Conservation (phyloP, 2,888 invertebrate genomes). For the Azorinus chamasolen region DNA sequence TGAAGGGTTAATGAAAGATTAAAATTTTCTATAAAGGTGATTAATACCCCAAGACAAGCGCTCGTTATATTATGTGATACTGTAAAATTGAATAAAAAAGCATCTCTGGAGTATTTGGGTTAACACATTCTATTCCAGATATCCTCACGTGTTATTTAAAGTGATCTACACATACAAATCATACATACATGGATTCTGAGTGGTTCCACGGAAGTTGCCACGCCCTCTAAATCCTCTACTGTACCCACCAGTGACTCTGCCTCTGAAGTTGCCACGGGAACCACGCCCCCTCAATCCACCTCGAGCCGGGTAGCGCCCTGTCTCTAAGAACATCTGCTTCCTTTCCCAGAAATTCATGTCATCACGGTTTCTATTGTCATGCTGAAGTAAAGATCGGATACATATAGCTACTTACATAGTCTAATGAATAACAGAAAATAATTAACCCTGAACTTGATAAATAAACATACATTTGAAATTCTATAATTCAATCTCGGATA, state of each 20-base stretch:
- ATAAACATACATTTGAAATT: not conserved
- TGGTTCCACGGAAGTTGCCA: constrained; percentile 5
- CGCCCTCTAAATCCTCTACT: constrained; percentile 2
- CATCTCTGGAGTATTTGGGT: no score
- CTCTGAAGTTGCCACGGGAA: not conserved
- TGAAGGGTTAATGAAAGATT: no score
- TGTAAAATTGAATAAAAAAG: no score
- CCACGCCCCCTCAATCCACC: constrained; percentile 2
- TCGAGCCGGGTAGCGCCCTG: constrained; percentile 37
- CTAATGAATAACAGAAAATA: not conserved
- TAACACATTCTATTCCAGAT: no score
- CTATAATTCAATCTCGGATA: not conserved
- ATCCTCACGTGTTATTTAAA: no score
- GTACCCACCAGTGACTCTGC: not conserved
- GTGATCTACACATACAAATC: no score
- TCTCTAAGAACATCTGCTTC: constrained; percentile 50
- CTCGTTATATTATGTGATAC: no score
- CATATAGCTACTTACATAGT: no score
- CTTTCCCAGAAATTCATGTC: constrained; percentile 63
- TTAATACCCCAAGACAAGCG: no score
- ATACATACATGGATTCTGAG: no score
- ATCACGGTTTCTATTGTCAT: constrained; percentile 51
- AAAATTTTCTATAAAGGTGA: no score
- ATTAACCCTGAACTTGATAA: not conserved
- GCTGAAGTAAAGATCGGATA: constrained; percentile 19